Evolutionary conservation across 92 coral and sea anemone genomes (phyloP).

Genomic region (Pocillopora grandis): DNA sequence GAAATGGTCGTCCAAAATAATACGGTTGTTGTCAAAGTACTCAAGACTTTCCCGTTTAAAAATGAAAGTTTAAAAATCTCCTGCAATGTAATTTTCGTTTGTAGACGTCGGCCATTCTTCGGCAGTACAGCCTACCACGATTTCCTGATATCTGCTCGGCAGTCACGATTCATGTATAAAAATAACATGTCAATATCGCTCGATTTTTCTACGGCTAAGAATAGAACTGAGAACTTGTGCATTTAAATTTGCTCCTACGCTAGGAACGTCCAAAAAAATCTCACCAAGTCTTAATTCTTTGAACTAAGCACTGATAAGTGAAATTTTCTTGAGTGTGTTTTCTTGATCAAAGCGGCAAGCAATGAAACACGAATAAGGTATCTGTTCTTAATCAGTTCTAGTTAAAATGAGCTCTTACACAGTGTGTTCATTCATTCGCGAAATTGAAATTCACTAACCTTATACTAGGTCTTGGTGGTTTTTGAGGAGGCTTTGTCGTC

Average conservation of each 20-base stretch:
- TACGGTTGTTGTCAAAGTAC: not conserved
- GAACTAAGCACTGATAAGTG: not conserved
- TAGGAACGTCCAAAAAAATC: not conserved
- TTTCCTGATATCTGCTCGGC: not conserved
- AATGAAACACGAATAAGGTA: not conserved
- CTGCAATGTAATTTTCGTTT: not conserved
- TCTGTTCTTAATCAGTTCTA: not conserved
- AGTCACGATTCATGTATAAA: constrained; percentile 18
- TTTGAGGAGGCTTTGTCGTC: constrained; percentile 38
- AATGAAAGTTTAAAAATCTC: not conserved
- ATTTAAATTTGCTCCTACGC: not conserved
- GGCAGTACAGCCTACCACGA: not conserved
- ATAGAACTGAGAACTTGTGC: not conserved
- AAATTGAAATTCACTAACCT: constrained; percentile 43
- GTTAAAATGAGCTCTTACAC: not conserved
- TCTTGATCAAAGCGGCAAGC: not conserved
- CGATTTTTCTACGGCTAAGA: constrained; percentile 4
- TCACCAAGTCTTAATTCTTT: not conserved
- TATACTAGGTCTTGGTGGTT: constrained; percentile 75
- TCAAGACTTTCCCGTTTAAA: not conserved
- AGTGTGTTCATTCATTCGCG: constrained; percentile 29
- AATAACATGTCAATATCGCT: constrained; percentile 2
- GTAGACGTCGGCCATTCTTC: not conserved
- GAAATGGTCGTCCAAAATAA: not conserved
- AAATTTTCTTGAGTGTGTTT: not conserved